phyloP scores from a whole-genome alignment of 2,888 invertebrate species.

The Nineta flava region DNA sequence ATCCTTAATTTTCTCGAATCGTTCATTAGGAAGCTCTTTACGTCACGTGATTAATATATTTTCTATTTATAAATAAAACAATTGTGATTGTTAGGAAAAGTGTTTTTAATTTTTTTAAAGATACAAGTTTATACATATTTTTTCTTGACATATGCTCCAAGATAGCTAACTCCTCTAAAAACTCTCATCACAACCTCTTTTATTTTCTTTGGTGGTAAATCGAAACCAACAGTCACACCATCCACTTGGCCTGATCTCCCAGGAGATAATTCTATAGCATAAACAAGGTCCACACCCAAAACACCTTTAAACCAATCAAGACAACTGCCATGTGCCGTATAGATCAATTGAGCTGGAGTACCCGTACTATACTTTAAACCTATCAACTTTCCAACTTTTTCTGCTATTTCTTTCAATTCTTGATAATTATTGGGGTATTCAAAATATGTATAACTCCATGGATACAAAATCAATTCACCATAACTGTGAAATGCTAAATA shows the following conservation, averaged over 20 bases:
- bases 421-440: background rate
- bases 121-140: too few relatives aligned
- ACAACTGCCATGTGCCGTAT: slow-evolving; percentile 37
- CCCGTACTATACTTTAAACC: background rate
- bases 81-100: too few relatives aligned
- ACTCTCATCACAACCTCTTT: slow-evolving; percentile 37
- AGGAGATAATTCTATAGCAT: slow-evolving; percentile 45
- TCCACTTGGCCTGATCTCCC: slow-evolving; percentile 19
- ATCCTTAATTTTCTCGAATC: too few relatives aligned
- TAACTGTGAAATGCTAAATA: slow-evolving; percentile 1
- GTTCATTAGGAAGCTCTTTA: too few relatives aligned
- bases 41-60: too few relatives aligned
- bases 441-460: background rate
- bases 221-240: slow-evolving; percentile 29
- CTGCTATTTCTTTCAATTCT: background rate
- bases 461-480: background rate
- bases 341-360: background rate
- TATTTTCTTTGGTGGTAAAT: slow-evolving; percentile 35
- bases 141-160: slow-evolving; percentile 13
- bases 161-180: slow-evolving; percentile 36
- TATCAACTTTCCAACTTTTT: background rate
- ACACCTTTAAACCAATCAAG: slow-evolving; percentile 46
- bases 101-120: too few relatives aligned
- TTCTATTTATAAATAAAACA: too few relatives aligned
- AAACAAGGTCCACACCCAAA: slow-evolving; percentile 37